A percentile compares a stretch with the other conserved stretches of the same genome.
Evolutionary conservation across 2,888 invertebrate genomes (phyloP).

Genomic region (Podabrus alpinus): DNA sequence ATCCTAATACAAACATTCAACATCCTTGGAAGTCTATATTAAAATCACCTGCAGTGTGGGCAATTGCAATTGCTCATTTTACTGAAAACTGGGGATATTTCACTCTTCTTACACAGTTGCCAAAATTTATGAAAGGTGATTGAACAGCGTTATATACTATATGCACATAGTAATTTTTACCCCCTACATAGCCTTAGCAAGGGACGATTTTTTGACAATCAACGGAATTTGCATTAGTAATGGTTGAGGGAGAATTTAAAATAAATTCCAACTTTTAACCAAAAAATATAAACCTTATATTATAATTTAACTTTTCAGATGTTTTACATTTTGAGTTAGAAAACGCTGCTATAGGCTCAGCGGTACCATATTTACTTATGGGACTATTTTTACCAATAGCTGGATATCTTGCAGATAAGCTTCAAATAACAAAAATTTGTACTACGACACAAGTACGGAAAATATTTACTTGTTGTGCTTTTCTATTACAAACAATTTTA

Average conservation of each 20-base stretch:
- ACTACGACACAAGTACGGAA: constrained; percentile 75
- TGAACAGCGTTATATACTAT: neutral
- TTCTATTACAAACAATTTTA: constrained; percentile 80
- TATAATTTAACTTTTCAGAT: constrained; percentile 61
- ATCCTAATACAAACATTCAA: constrained; percentile 51
- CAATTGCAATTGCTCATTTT: constrained; percentile 81
- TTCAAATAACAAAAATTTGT: constrained; percentile 66
- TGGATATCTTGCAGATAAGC: constrained; percentile 82
- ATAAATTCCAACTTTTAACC: too few relatives aligned
- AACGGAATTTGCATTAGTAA: too few relatives aligned
- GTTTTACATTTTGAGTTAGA: constrained; percentile 73
- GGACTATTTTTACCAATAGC: constrained; percentile 77
- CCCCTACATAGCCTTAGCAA: too few relatives aligned
- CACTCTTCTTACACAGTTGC: constrained; percentile 79
- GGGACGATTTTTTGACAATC: too few relatives aligned
- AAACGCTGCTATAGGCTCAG: constrained; percentile 82
- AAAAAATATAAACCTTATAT: too few relatives aligned
- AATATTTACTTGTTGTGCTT: constrained; percentile 73
- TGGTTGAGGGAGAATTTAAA: too few relatives aligned
- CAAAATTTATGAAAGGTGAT: constrained; percentile 81
- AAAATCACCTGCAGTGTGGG: constrained; percentile 79
- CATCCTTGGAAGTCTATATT: constrained; percentile 79
- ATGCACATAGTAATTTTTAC: neutral
- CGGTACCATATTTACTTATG: constrained; percentile 89
- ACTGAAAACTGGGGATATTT: constrained; percentile 92